A percentile compares a stretch with the other conserved stretches of the same genome.
Evolutionary conservation across 2,888 invertebrate species (phyloP).

Genomic region (Epirrhoe tristata): DNA sequence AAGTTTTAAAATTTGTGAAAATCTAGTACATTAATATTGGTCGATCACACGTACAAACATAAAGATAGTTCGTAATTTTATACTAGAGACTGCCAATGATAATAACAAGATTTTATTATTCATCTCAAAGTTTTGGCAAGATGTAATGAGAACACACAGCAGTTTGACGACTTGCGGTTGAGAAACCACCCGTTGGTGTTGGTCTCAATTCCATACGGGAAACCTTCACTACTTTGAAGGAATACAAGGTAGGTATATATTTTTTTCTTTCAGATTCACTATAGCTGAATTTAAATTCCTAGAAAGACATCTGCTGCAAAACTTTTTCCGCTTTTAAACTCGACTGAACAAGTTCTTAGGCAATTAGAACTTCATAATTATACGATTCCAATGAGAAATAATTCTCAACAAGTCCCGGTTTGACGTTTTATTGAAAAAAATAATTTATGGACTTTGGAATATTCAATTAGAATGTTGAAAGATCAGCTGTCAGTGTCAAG

Average conservation of each 20-base stretch:
- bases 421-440: conserved; percentile 29
- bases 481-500: conserved; percentile 8
- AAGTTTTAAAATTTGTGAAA: no score
- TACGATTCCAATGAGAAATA: conserved; percentile 18
- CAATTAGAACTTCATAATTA: conserved; percentile 25
- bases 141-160: neutral
- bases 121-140: neutral
- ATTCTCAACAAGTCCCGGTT: conserved; percentile 13
- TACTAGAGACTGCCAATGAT: neutral
- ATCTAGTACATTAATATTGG: no score
- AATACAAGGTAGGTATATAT: no score
- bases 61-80: no score
- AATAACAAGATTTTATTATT: neutral
- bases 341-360: conserved; percentile 18
- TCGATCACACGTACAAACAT: no score
- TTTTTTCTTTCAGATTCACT: neutral
- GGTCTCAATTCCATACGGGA: neutral
- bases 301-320: conserved; percentile 16
- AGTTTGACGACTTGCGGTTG: neutral
- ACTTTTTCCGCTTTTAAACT: conserved; percentile 20
- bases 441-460: conserved; percentile 21
- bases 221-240: neutral
- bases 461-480: conserved; percentile 34
- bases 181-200: neutral
- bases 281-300: conserved; percentile 3